Evolutionary conservation across 2,888 invertebrate species (phyloP).

Genomic region (Capitulum mitella): DNA sequence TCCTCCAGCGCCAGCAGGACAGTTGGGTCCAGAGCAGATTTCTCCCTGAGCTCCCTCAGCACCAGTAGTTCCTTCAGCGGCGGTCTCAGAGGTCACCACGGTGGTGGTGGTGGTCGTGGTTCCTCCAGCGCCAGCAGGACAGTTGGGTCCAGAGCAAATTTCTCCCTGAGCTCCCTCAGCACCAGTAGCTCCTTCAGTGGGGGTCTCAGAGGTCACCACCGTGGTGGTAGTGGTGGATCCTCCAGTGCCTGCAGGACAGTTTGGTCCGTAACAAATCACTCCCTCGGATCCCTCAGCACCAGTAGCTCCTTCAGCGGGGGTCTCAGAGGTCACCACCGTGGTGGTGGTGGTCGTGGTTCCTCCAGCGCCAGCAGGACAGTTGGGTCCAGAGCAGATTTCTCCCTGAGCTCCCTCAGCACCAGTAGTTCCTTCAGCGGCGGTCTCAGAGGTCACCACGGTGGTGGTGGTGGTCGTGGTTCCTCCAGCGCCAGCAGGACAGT

Average conservation of each 20-base stretch:
- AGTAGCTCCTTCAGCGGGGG: not conserved
- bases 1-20: not conserved
- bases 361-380: not conserved
- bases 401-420: too few species aligned
- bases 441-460: not conserved
- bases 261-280: not conserved
- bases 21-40: too few species aligned
- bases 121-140: not conserved
- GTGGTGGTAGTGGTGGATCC: not conserved
- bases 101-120: slow-evolving; percentile 2
- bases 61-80: too few species aligned
- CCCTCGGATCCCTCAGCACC: not conserved
- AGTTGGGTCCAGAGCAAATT: not conserved
- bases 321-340: not conserved
- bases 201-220: not conserved
- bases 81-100: not conserved
- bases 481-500: not conserved
- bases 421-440: too few species aligned
- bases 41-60: too few species aligned
- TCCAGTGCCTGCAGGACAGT: not conserved
- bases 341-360: not conserved
- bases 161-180: not conserved
- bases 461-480: not conserved
- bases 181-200: not conserved
- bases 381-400: not conserved